A percentile compares a stretch with the other conserved stretches of the same genome.
These are phyloP conservation scores for Echinometra lucunter DNA, from an alignment of 53 echinoderm and acorn worm genomes.

Conservation along the genomic window DNA sequence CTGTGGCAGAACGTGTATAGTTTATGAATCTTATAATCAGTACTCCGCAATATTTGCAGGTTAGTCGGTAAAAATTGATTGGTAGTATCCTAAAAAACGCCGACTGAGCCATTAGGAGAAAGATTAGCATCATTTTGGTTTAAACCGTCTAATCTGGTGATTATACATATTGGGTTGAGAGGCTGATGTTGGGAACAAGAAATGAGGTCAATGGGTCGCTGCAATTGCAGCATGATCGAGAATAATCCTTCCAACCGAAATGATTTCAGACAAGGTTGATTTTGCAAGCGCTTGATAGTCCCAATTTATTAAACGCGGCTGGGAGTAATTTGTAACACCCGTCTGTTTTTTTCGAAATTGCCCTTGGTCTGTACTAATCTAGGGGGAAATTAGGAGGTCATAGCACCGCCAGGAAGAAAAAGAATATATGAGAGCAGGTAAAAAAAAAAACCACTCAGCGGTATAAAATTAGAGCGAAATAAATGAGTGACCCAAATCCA, in stretches of 20 bases:
- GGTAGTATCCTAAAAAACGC: not conserved
- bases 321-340: constrained; percentile 33
- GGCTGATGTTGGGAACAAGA: not conserved
- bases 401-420: not conserved
- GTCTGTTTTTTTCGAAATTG: not conserved
- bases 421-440: not conserved
- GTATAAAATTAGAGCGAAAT: constrained; percentile 32
- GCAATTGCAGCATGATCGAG: not conserved
- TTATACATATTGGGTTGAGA: not conserved
- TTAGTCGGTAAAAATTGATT: constrained; percentile 8
- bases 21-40: not conserved
- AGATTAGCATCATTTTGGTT: not conserved
- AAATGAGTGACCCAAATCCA: constrained; percentile 51
- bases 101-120: not conserved
- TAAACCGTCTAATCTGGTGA: constrained; percentile 31
- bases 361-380: constrained; percentile 44
- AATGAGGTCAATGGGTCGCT: constrained; percentile 4
- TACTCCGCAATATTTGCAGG: not conserved
- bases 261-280: constrained; percentile 10
- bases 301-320: constrained; percentile 31
- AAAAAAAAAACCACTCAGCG: not conserved
- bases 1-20: not conserved
- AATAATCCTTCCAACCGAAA: not conserved
- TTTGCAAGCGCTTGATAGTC: not conserved
- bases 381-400: constrained; percentile 35